A percentile compares a stretch with the other conserved stretches of the same genome.
Evolutionary conservation across 2,888 invertebrate species (phyloP).

Genomic region (Julus scandinavius): DNA sequence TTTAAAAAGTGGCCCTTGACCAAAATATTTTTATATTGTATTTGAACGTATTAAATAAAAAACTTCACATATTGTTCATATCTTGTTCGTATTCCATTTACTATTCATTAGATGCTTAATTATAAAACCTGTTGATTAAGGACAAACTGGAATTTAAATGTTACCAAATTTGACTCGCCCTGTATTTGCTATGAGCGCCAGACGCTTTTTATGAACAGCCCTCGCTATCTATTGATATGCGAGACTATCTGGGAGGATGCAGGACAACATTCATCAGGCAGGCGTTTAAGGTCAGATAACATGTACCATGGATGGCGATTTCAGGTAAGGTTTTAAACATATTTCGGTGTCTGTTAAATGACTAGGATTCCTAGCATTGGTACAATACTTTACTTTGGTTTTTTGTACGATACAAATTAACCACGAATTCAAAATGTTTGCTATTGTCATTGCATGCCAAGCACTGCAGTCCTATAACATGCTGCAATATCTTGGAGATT

Average conservation of each 20-base stretch:
- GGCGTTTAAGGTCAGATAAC: slow-evolving; percentile 4
- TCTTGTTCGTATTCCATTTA: background rate
- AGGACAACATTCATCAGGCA: background rate
- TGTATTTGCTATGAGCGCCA: background rate
- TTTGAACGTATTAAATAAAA: background rate
- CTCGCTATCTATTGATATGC: background rate
- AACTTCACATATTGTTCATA: background rate
- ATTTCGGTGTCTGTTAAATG: slow-evolving; percentile 42
- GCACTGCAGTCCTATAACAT: background rate
- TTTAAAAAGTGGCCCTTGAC: background rate
- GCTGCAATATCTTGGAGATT: too few relatives aligned
- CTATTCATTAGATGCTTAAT: too few relatives aligned
- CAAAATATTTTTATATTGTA: background rate
- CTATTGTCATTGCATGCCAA: background rate
- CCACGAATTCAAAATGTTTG: background rate
- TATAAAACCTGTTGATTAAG: too few relatives aligned
- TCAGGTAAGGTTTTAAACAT: slow-evolving; percentile 45
- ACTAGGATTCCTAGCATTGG: background rate
- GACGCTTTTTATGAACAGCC: background rate
- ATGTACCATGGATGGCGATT: slow-evolving; percentile 24
- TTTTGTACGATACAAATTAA: background rate
- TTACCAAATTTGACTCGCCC: too few relatives aligned
- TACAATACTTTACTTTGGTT: background rate
- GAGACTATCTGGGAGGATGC: slow-evolving; percentile 15
- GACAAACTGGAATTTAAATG: too few relatives aligned